These are phyloP conservation scores for Poeciliopsis paucimaculata DNA, from an alignment of 2,797 vertebrate genomes.

Conservation along the genomic window DNA sequence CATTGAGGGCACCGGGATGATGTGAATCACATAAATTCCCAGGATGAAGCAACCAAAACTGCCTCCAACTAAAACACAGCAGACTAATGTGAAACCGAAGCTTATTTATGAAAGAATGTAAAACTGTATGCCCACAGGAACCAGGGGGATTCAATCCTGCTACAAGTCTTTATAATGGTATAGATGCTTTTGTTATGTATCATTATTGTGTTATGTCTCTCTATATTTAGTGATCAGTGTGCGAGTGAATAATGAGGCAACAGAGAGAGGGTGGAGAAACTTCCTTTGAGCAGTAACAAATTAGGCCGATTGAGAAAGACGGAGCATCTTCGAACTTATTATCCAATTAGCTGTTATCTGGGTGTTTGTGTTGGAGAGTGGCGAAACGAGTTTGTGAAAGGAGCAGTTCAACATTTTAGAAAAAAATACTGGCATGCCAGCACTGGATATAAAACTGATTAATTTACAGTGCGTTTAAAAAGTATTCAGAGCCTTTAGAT, in stretches of 20 bases:
- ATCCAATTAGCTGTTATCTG: slow-evolving; percentile 56
- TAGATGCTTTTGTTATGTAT: slow-evolving; percentile 42
- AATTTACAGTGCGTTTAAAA: neutral
- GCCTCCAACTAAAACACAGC: neutral
- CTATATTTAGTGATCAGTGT: slow-evolving; percentile 46
- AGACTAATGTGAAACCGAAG: neutral
- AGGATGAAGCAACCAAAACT: neutral
- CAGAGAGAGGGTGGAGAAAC: slow-evolving; percentile 45
- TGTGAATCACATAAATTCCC: neutral
- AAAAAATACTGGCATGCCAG: neutral
- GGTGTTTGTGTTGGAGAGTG: slow-evolving; percentile 20
- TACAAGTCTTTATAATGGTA: slow-evolving; percentile 27
- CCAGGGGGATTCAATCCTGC: slow-evolving; percentile 3
- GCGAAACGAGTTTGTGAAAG: slow-evolving; percentile 8
- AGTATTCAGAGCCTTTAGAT: neutral
- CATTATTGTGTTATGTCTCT: slow-evolving; percentile 30
- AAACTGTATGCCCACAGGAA: neutral
- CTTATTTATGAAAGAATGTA: neutral
- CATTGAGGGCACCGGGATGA: neutral
- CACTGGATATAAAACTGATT: neutral
- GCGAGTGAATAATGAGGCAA: slow-evolving; percentile 61
- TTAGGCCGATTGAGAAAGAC: slow-evolving; percentile 54
- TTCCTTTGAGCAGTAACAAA: slow-evolving; percentile 63
- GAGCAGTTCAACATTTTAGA: slow-evolving; percentile 5
- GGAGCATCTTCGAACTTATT: slow-evolving; percentile 52